Evolutionary conservation across 2,113 vertebrate genomes (phyloP), one percentile per base, ranked within the genome.

Genomic region (Proterorhinus semilunaris): DNA sequence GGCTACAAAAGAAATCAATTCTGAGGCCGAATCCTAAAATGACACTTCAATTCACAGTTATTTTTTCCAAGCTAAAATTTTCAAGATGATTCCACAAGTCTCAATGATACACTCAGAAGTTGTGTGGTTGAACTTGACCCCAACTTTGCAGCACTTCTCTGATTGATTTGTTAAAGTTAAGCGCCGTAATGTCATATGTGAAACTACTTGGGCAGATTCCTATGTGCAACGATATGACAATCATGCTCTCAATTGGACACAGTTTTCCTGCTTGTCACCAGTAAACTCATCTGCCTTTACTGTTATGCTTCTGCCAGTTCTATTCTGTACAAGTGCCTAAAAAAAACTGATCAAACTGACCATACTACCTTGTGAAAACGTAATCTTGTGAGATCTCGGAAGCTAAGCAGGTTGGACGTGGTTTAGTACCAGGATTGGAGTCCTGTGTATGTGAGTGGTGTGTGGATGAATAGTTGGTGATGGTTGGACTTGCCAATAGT

Each of bases 11-110:
- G 16, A 36, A 10, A 7, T 76, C 72, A 63, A 77, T 68, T 83
- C 72, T 74, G 46, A 27, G 36, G 17, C 72, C 52, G 51, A 78
- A 81, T 81, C 69, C 50, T 68, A 47, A 78, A 84, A 84, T 83
- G 21, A 71, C 73, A 68, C 70, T 59, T 61, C 54, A 81, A 81
- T 80, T 79, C 75, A 78, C 80, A 71, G 68, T 79, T 27, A 83
- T 86, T 84, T 63, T 63, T 46, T 45, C 42, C 42, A 16, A 1
- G 49, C 57, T 62, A 55, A 76, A 74, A 71, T 71, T 36, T 71
- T 74, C 49, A 69, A 71, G 61, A 65, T 74, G 42, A 72, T 50
- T 36, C 61, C 10, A 52, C 58, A 67, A 68, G 59, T 42, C 74
- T 82, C 57, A n/a, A 21, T 51, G 61, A 64, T 75, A 70, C 49